Evolutionary conservation across 2,797 vertebrate species (phyloP), one percentile per base, ranked within the genome.

Genomic region (Podarcis siculus): DNA sequence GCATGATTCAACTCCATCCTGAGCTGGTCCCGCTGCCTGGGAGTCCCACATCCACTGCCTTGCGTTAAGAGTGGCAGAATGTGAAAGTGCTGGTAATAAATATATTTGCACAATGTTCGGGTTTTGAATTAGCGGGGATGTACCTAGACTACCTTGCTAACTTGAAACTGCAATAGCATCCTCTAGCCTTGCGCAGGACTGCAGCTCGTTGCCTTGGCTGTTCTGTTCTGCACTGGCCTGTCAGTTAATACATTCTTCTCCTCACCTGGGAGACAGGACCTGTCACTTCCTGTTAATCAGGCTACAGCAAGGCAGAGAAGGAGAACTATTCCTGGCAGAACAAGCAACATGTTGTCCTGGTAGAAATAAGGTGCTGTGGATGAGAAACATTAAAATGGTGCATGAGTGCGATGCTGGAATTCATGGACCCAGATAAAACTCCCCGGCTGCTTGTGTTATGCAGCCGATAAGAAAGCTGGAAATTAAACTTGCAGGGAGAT

Each of bases 271-370:
- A 23, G 72, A 82, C 58, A 32, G 61, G 78, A 10, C 58, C 45
- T 77, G 88, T 67, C 88, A 76, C 71, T 55, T 85, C 49, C 78
- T 81, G 61, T 89, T 89, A 81, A 76, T 89, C 83, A 76, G 7
- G 61, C 39, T 79, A 30, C 8, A 89, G 55, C 82, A 79, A 72
- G 13, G 2, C 25, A 45, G 32, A 37, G 25, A 71, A 17, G 66
- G 21, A n/a, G 27, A 79, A 79, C 66, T 23, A 13, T 79, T 84
- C 69, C 15, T 64, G 30, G n/a, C 23, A 64, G 30, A 35, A 61
- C 61, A 37, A 84, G 55, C 82, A 73, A 64, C 30, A 42, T 72
- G 35, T 79, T 19, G 3, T 45, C 76, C 78, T 71, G 64, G 17
- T 78, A 21, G 32, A 81, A 64, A 75, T 69, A 80, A 85, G 64